These are phyloP conservation scores for Resseliella maxima DNA, from an alignment of 2,888 invertebrate species.

Conservation along the genomic window DNA sequence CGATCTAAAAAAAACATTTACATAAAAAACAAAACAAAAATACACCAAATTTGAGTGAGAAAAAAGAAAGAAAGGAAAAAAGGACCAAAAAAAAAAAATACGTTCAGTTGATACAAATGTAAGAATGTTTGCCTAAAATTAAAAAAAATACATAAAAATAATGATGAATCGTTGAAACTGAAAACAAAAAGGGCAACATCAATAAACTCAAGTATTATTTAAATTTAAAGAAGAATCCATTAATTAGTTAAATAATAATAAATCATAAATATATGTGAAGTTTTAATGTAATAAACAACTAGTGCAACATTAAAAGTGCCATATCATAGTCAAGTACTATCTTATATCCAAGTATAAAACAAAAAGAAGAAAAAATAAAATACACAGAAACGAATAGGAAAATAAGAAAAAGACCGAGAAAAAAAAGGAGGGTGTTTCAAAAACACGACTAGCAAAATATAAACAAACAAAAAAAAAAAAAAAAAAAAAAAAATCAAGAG, in stretches of 20 bases:
- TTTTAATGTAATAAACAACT: slow-evolving; percentile 25
- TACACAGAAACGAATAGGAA: not conserved
- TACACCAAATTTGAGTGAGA: not conserved
- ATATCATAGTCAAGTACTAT: slow-evolving; percentile 51
- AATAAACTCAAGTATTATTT: not conserved
- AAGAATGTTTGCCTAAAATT: not conserved
- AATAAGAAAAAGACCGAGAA: not conserved
- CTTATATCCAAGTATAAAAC: slow-evolving; percentile 14
- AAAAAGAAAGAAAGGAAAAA: slow-evolving; percentile 56
- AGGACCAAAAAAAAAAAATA: not conserved
- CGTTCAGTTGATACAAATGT: too few relatives aligned
- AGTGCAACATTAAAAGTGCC: slow-evolving; percentile 53
- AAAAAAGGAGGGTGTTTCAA: too few relatives aligned
- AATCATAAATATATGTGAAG: slow-evolving; percentile 1
- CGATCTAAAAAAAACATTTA: not conserved
- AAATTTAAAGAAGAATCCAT: not conserved
- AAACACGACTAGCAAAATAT: not conserved
- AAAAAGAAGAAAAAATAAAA: not conserved
- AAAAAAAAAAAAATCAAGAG: not conserved
- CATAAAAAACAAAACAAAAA: slow-evolving; percentile 39
- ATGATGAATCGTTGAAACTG: slow-evolving; percentile 46
- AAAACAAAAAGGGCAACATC: not conserved
- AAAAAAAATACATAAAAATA: not conserved
- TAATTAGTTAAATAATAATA: not conserved
- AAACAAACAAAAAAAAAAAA: not conserved